Evolutionary conservation across 2,113 vertebrate species (phyloP).

Genomic region (Cyprinodon variegatus): DNA sequence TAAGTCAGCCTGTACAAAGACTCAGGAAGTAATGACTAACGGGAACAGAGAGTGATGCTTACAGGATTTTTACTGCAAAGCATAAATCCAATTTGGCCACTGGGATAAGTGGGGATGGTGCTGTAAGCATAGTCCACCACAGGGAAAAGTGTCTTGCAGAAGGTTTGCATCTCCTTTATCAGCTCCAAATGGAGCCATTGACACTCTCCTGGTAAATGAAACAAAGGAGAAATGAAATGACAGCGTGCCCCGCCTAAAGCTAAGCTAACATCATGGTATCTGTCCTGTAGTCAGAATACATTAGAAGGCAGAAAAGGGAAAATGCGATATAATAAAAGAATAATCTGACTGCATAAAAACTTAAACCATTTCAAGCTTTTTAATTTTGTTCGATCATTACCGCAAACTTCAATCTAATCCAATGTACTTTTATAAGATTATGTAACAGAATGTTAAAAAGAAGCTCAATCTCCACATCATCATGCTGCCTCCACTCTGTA

Average conservation of each 20-base stretch:
- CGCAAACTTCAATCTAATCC: neutral
- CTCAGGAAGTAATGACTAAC: neutral
- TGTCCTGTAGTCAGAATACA: neutral
- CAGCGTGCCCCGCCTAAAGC: neutral
- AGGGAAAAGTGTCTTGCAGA: constrained; percentile 95
- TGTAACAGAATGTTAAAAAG: neutral
- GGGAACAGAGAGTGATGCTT: constrained; percentile 56
- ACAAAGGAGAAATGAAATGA: neutral
- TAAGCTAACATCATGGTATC: neutral
- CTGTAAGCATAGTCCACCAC: constrained; percentile 95
- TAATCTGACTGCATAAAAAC: neutral
- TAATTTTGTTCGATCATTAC: neutral
- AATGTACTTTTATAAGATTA: neutral
- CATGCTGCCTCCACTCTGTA: no score
- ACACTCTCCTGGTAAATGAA: constrained; percentile 86
- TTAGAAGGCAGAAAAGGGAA: neutral
- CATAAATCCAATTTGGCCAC: constrained; percentile 99
- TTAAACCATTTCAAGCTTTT: neutral
- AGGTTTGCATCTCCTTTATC: constrained; percentile 96
- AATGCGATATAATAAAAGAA: neutral
- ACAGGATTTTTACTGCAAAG: constrained; percentile 97
- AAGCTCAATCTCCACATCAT: neutral
- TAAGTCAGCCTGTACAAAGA: neutral
- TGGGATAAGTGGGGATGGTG: constrained; percentile 97
- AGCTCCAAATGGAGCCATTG: constrained; percentile 98